Conservation (phyloP, 64 coral and sea anemone genomes). For the Cladopsammia gracilis region DNA sequence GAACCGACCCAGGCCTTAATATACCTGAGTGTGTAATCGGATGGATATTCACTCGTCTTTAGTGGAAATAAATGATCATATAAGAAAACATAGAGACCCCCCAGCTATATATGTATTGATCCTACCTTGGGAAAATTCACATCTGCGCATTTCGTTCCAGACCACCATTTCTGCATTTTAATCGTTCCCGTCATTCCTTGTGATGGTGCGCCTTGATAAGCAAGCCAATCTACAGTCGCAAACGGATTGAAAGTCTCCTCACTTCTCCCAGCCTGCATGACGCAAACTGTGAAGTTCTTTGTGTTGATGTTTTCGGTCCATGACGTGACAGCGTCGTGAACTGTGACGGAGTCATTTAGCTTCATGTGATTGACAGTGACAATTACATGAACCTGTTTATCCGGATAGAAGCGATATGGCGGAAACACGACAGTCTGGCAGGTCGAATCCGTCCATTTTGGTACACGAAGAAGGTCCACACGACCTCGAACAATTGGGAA, state of each 20-base stretch:
- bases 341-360: slow-evolving; percentile 41
- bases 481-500: slow-evolving; percentile 20
- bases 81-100: no score
- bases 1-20: no score
- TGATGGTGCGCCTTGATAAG: slow-evolving; percentile 65
- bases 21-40: no score
- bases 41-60: no score
- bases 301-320: slow-evolving; percentile 45
- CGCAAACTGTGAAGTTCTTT: slow-evolving; percentile 57
- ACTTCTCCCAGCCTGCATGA: slow-evolving; percentile 65
- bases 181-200: slow-evolving; percentile 59
- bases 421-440: slow-evolving; percentile 7
- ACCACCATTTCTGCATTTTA: slow-evolving; percentile 72
- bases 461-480: slow-evolving; percentile 14
- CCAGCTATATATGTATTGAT: not conserved
- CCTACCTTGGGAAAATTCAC: slow-evolving; percentile 52
- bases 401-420: slow-evolving; percentile 19
- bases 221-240: slow-evolving; percentile 68
- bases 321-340: slow-evolving; percentile 47
- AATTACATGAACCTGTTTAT: slow-evolving; percentile 24
- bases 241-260: slow-evolving; percentile 41
- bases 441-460: no score
- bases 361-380: slow-evolving; percentile 59
- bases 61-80: no score
- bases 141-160: slow-evolving; percentile 62